A percentile compares a stretch with the other conserved stretches of the same genome.
These are phyloP conservation scores for Drosophila nigricruria DNA, from an alignment of 2,888 invertebrate genomes.

Conservation along the genomic window DNA sequence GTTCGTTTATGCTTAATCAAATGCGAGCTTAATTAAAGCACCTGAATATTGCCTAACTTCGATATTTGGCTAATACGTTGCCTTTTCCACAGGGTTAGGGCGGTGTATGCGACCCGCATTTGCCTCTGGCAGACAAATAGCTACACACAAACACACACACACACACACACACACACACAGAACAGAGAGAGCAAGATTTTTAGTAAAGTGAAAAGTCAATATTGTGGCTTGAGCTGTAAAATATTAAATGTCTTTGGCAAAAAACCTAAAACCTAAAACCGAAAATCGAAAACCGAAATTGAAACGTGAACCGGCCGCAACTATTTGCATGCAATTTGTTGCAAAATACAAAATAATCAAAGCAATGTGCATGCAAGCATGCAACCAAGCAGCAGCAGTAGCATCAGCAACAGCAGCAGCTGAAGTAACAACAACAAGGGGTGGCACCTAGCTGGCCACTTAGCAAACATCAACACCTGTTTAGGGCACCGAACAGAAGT, in stretches of 20 bases:
- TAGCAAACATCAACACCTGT: constrained; percentile 80
- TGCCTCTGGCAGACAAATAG: constrained; percentile 27
- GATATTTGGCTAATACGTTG: constrained; percentile 37
- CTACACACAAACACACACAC: constrained; percentile 11
- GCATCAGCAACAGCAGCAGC: neutral
- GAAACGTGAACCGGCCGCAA: constrained; percentile 49
- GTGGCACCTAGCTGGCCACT: constrained; percentile 49
- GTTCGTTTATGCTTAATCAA: constrained; percentile 63
- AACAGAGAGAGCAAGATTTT: constrained; percentile 6
- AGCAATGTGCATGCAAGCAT: constrained; percentile 70
- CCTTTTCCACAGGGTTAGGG: constrained; percentile 2
- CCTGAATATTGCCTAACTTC: constrained; percentile 29
- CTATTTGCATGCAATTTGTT: constrained; percentile 78
- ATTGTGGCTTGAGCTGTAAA: constrained; percentile 67
- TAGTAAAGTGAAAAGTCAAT: constrained; percentile 69
- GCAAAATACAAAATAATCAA: constrained; percentile 78
- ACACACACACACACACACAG: neutral
- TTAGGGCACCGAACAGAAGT: constrained; percentile 46
- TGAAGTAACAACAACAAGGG: constrained; percentile 1
- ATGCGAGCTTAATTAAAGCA: constrained; percentile 48
- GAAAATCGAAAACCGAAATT: constrained; percentile 15
- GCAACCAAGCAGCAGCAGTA: constrained; percentile 16
- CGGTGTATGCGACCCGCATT: constrained; percentile 3
- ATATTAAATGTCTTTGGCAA: constrained; percentile 70
- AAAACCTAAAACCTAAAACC: constrained; percentile 1